Conservation (phyloP, 2,797 vertebrate genomes). For the Molossus molossus region DNA sequence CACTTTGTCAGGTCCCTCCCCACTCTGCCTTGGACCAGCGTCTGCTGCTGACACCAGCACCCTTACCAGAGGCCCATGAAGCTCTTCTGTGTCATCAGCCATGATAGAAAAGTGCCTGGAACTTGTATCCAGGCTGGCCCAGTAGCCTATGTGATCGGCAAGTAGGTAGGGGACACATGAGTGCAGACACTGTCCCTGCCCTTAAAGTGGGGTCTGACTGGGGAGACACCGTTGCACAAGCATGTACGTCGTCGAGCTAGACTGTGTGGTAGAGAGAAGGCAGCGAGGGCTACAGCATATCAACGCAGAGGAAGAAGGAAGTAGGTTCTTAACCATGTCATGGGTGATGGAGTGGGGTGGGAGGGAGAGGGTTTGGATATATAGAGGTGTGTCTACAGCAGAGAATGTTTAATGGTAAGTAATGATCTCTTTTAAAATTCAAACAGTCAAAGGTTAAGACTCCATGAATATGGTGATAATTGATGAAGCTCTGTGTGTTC, state of each 20-base stretch:
- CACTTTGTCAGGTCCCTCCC: neutral
- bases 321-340: neutral
- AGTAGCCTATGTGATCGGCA: neutral
- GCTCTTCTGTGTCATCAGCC: neutral
- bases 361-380: neutral
- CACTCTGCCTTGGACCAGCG: neutral
- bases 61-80: neutral
- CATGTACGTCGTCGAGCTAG: neutral
- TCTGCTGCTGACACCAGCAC: neutral
- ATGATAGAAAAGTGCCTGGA: neutral
- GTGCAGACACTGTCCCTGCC: neutral
- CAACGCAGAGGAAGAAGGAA: neutral
- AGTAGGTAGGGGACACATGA: neutral
- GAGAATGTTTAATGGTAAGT: neutral
- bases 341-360: neutral
- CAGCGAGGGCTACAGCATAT: neutral
- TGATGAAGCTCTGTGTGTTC: neutral
- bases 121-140: neutral
- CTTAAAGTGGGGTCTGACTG: neutral
- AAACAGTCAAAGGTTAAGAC: neutral
- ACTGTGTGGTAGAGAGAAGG: neutral
- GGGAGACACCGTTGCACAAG: neutral
- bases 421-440: neutral
- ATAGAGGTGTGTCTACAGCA: neutral
- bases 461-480: neutral